phyloP scores from a whole-genome alignment of 2,113 vertebrate species.

The Pelecanoides urinatrix region DNA sequence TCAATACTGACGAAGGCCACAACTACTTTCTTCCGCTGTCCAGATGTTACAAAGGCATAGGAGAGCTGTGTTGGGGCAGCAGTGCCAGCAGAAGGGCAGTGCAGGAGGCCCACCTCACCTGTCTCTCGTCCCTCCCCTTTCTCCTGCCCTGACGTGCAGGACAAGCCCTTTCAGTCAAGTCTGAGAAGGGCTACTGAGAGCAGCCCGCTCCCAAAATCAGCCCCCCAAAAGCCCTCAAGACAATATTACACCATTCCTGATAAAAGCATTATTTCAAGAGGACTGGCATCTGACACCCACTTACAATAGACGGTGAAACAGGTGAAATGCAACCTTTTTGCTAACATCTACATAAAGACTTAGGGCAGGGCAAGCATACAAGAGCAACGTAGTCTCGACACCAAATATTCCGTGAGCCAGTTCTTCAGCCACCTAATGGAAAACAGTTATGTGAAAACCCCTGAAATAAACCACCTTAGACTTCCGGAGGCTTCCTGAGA shows the following conservation, averaged over 20 bases:
- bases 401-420: neutral
- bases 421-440: neutral
- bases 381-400: neutral
- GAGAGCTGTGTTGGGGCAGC: neutral
- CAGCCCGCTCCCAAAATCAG: neutral
- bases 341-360: neutral
- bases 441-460: neutral
- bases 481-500: neutral
- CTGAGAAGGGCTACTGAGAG: neutral
- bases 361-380: neutral
- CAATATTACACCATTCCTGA: neutral
- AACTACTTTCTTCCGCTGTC: neutral
- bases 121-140: neutral
- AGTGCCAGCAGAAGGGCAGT: neutral
- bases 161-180: neutral
- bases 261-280: neutral
- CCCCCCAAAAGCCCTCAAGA: neutral
- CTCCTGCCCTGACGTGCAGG: neutral
- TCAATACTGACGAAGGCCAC: neutral
- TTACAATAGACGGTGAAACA: fast-evolving
- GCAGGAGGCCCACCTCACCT: neutral
- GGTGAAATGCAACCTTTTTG: neutral
- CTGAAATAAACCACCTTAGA: neutral
- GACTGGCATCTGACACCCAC: neutral
- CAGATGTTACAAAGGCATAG: neutral